These are phyloP conservation scores for Dermolepida albohirtum DNA, from an alignment of 2,888 invertebrate species.

Conservation along the genomic window DNA sequence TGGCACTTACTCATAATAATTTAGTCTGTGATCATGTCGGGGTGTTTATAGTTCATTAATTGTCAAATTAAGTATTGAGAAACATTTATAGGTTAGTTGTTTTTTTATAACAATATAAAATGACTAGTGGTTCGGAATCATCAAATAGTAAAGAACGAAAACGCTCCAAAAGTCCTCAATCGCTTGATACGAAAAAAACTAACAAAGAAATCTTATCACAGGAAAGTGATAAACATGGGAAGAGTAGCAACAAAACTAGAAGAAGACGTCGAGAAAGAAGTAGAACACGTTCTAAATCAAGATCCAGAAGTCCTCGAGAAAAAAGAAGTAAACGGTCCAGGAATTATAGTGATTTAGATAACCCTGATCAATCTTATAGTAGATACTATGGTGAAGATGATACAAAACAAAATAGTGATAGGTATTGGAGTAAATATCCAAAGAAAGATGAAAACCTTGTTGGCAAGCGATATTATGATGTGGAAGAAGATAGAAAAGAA, in stretches of 20 bases:
- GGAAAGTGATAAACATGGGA: constrained; percentile 15
- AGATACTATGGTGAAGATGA: constrained; percentile 61
- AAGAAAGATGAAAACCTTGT: constrained; percentile 58
- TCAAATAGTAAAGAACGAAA: constrained; percentile 25
- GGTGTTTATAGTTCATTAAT: too few relatives aligned
- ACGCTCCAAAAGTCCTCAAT: constrained; percentile 24
- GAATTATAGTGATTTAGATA: constrained; percentile 47
- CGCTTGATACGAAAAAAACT: constrained; percentile 12
- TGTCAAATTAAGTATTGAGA: too few relatives aligned
- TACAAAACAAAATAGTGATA: constrained; percentile 56
- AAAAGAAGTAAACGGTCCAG: constrained; percentile 36
- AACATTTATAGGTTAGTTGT: too few relatives aligned
- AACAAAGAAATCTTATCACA: constrained; percentile 3
- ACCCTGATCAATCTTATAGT: constrained; percentile 47
- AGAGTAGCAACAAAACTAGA: constrained; percentile 22
- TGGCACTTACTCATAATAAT: too few relatives aligned
- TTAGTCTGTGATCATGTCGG: too few relatives aligned
- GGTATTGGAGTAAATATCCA: constrained; percentile 64
- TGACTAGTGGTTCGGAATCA: constrained; percentile 34
- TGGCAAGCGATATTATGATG: constrained; percentile 59
- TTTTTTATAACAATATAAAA: constrained; percentile 4
- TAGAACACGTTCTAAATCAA: constrained; percentile 39
- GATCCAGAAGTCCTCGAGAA: constrained; percentile 40
- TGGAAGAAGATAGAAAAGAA: constrained; percentile 46
- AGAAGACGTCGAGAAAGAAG: constrained; percentile 30